A percentile compares a stretch with the other conserved stretches of the same genome.
These are phyloP conservation scores for Cabera pusaria DNA, from an alignment of 2,888 invertebrate species.

Conservation along the genomic window DNA sequence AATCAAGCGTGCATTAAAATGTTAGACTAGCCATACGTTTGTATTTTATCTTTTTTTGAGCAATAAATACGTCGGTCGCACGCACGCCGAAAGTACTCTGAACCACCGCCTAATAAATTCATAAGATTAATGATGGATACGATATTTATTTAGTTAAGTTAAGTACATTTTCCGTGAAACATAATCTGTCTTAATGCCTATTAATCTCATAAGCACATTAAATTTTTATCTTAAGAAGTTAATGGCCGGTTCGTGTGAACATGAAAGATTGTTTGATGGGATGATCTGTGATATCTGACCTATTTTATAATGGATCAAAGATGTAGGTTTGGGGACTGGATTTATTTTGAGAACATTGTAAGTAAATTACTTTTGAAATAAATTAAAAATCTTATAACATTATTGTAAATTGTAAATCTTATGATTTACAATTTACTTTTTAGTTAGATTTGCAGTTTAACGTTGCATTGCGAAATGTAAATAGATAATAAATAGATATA, in stretches of 20 bases:
- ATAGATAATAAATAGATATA: too few species aligned
- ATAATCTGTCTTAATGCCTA: conserved; percentile 67
- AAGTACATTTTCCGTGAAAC: conserved; percentile 68
- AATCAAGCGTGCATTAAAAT: conserved; percentile 56
- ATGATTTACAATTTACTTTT: too few species aligned
- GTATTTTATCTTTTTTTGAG: conserved; percentile 63
- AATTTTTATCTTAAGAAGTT: conserved; percentile 47
- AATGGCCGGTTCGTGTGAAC: conserved; percentile 52
- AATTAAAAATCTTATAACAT: too few species aligned
- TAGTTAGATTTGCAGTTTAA: too few species aligned
- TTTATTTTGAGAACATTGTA: too few species aligned
- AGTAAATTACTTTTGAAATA: too few species aligned
- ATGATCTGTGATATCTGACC: conserved; percentile 5
- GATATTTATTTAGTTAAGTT: conserved; percentile 73
- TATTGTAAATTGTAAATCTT: too few species aligned
- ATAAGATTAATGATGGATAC: conserved; percentile 75
- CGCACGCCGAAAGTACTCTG: conserved; percentile 61
- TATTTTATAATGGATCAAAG: conserved; percentile 9
- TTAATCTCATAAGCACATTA: conserved; percentile 68
- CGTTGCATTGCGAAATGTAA: too few species aligned
- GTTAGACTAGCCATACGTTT: conserved; percentile 55
- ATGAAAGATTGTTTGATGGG: conserved; percentile 38
- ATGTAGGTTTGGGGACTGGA: too few species aligned
- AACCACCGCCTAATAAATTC: conserved; percentile 70
- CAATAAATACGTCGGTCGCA: conserved; percentile 73